A percentile compares a stretch with the other conserved stretches of the same genome.
Conservation (phyloP, 2,113 vertebrate genomes). For the Gymnarchus niloticus region DNA sequence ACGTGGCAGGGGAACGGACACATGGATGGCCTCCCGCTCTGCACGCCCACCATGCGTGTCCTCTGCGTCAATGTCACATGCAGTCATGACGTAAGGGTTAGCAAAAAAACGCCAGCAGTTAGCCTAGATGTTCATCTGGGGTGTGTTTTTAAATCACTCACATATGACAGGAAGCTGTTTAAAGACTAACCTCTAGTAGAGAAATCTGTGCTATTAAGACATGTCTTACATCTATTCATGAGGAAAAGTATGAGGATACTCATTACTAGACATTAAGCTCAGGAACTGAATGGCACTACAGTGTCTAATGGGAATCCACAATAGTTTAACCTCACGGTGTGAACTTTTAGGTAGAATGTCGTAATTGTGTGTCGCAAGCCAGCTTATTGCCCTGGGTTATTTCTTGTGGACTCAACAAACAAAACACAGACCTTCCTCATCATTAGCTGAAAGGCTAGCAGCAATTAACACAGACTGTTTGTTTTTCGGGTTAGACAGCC, state of each 20-base stretch:
- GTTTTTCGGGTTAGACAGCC: neutral
- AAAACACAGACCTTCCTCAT: slow-evolving; percentile 13
- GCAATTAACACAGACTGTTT: slow-evolving; percentile 22
- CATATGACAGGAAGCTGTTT: too few relatives aligned
- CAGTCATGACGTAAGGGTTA: too few relatives aligned
- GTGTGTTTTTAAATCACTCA: too few relatives aligned
- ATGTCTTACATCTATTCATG: too few relatives aligned
- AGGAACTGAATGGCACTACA: neutral
- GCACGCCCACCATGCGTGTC: too few relatives aligned
- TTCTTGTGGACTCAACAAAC: neutral
- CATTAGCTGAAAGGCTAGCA: slow-evolving; percentile 7
- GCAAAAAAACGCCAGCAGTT: too few relatives aligned
- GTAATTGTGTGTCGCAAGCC: neutral
- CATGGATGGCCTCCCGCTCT: too few relatives aligned
- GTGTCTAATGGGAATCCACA: neutral
- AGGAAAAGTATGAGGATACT: neutral
- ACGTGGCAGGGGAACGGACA: too few relatives aligned
- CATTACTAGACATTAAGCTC: neutral
- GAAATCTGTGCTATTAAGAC: neutral
- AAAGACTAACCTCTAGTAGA: neutral
- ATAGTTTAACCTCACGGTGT: neutral
- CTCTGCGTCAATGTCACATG: too few relatives aligned
- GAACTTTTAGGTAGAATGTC: neutral
- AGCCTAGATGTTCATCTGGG: too few relatives aligned
- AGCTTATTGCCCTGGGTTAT: neutral